Base-by-base conservation (phyloP, 2,797 vertebrate species). In the Coranthus polyacanthus region DNA sequence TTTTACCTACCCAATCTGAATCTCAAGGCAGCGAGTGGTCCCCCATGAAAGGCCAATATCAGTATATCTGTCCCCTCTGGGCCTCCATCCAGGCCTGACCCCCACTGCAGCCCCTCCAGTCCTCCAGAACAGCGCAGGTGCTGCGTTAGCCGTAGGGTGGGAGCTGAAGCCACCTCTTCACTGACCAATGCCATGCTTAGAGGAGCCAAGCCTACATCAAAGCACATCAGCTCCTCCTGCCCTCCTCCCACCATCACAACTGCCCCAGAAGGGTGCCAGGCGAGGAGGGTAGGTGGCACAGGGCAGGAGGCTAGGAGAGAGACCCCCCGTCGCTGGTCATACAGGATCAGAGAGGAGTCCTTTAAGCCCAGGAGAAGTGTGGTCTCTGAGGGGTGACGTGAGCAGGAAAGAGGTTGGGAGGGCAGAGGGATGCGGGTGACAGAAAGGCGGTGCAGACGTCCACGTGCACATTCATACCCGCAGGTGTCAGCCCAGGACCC, bases 141-240 rank as follows among this genome's bases (percentile, higher is more conserved):
- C 68, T 90, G 90, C 61, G 70, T 85, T 74, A 97, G 94, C 34
- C 93, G 94, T 38, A 99, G 75, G n/a, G 94, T 95, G 53, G 93
- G 61, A 36, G 87, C 85, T 16, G 93, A 90, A 49, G 90, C 83
- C 12, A 72, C 59, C 36, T 97, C 95, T 85, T 98, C 96, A 42
- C 95, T 93, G 68, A 97, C 65, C 66, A 98, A 91, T 12, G 94
- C 94, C 75, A 96, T 68, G 68, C 85, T 93, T 61, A 99, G 0
- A 13, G 95, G 94, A 6, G 95, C 94, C 53, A 98, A 86, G 1
- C 95, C 96, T 0, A 92, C 92, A 88, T 99, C 97, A 78, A 97
- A 98, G 83, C 95, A 91, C 76, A 97, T 94, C 68, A 99, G 82
- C 73, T 98, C 97, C 12, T 95, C 96, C 82, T 97, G 96, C 49